Percentiles rank a stretch among this genome's conserved stretches.
Conservation (phyloP, 2,113 vertebrate genomes). For the Anoplopoma fimbria region DNA sequence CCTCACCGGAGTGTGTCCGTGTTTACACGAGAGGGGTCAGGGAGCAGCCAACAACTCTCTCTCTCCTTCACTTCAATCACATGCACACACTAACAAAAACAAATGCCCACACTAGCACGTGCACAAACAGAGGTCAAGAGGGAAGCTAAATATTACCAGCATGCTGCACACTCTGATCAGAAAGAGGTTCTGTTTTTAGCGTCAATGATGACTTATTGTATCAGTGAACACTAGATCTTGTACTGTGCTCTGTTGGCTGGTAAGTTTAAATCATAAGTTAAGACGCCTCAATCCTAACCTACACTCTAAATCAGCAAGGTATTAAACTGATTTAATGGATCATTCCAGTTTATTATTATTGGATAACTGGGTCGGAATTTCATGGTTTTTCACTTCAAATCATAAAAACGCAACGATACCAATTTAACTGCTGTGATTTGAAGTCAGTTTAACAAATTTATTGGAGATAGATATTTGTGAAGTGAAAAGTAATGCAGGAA, state of each 20-base stretch:
- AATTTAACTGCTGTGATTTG: background rate
- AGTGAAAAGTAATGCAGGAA: no score
- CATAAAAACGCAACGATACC: background rate
- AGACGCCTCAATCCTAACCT: background rate
- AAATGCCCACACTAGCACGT: background rate
- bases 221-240: background rate
- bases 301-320: background rate
- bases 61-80: slow-evolving; percentile 35
- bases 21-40: slow-evolving; percentile 82
- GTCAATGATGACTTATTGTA: background rate
- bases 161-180: background rate
- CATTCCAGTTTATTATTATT: background rate
- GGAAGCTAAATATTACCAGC: background rate
- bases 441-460: background rate
- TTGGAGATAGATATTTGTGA: no score
- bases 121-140: slow-evolving; percentile 38
- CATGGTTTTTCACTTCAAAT: background rate
- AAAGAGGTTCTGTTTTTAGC: background rate
- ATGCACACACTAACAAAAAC: background rate
- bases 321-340: background rate
- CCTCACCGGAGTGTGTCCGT: slow-evolving; percentile 82
- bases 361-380: background rate
- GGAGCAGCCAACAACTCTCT: slow-evolving; percentile 81
- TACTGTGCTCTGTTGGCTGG: no score
- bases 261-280: background rate